These are phyloP conservation scores for human (Homo sapiens) DNA, from an alignment of 2,113 vertebrate species.

Conservation along the genomic window GRCh38 chr6:108985001-108985500, in stretches of 20 bases:
- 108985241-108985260: slow-evolving; percentile 27
- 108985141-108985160: not conserved
- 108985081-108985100: not conserved
- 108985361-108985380: not conserved
- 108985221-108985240: not conserved
- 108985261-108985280: slow-evolving; percentile 16
- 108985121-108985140: not conserved
- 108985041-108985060: too few relatives aligned
- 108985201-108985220: not conserved
- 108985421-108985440: slow-evolving; percentile 44
- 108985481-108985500: slow-evolving; percentile 66
- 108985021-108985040: not conserved
- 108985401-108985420: slow-evolving; percentile 33
- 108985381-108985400: not conserved
- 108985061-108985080: not conserved
- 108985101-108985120: not conserved
- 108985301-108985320: not conserved
- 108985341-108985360: not conserved
- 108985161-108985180: slow-evolving; percentile 6
- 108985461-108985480: slow-evolving; percentile 41
- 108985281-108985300: not conserved
- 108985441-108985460: slow-evolving; percentile 52
- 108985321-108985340: slow-evolving; percentile 19
- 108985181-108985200: not conserved
- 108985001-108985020: not conserved